Conservation (phyloP, 2,113 vertebrate genomes). For the Trematomus loennbergii region DNA sequence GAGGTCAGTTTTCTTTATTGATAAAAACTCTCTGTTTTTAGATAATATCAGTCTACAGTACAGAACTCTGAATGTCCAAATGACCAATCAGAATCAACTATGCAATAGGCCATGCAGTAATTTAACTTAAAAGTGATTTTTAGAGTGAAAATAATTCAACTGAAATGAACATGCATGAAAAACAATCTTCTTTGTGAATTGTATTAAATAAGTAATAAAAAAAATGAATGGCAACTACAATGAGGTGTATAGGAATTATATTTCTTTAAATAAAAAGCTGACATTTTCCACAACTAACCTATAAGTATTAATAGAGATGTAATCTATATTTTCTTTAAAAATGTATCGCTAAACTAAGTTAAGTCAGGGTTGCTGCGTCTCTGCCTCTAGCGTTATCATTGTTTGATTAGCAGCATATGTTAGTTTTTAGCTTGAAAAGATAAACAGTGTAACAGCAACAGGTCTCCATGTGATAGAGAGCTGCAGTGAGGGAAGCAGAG, state of each 20-base stretch:
- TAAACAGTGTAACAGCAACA: constrained; percentile 28
- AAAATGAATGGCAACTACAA: not conserved
- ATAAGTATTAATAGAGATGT: not conserved
- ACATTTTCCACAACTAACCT: not conserved
- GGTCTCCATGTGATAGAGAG: constrained; percentile 20
- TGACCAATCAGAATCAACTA: too few species aligned
- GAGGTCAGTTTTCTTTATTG: constrained; percentile 1
- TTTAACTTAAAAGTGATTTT: not conserved
- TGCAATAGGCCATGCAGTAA: too few species aligned
- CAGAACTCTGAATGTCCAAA: too few species aligned
- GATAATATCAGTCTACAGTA: not conserved
- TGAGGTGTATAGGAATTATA: not conserved
- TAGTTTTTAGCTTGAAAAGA: constrained; percentile 10
- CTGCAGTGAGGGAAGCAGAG: constrained; percentile 15
- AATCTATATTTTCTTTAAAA: not conserved
- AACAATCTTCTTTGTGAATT: not conserved
- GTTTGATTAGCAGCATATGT: constrained; percentile 24
- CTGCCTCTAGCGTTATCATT: constrained; percentile 1
- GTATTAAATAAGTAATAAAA: not conserved
- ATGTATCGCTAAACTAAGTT: not conserved
- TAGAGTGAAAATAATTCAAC: not conserved
- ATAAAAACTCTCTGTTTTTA: not conserved
- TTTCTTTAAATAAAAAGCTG: not conserved
- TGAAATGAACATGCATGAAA: not conserved
- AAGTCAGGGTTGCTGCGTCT: not conserved